Base-by-base conservation (phyloP, 2,888 invertebrate species). In the Scaptomyza flava region DNA sequence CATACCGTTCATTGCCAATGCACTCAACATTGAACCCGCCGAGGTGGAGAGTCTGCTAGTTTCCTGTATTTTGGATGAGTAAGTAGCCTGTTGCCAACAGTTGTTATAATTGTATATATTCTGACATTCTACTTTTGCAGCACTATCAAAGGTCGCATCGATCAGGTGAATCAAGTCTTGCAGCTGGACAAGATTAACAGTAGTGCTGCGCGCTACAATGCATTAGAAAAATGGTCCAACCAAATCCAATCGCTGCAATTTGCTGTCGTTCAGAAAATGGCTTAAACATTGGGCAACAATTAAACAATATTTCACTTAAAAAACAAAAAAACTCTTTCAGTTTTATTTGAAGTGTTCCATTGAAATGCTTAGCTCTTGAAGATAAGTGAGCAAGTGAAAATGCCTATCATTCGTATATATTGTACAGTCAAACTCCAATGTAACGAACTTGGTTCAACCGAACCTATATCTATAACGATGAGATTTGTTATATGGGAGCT, bases 11-110 rank as follows among this genome's bases (percentile, higher is more conserved):
- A 98, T 99, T 91, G 98, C 99, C 38, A 96, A 96, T 91, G 97
- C 98, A 91, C 93, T 98, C 58, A 98, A 98, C 90, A 98, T 98
- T 79, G 97, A 98, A 91, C 97, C 96, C 66, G 95, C 95, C 75
- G 99, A 99, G 93, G 99, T 99, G 20, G 99, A 99, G 93, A 98
- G 97, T 92, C 93, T 99, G 53, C 93, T 99, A 72, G 99, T 99
- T 47, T 98, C 99, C 23, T 99, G 99, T 92, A 99, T 99, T 92
- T 94, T 99, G 89, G 99, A 99, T 93, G 97, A 96, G 97, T 98
- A 93, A 94, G 95, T 64, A 38, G 38, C 38, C 6, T 12, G 3
- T 38, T 14, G 14, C n/a, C 5, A 3, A 2, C 2, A 9, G 7
- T 3, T 51, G 11, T 2, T 12, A 11, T 11, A 1, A 0, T 20